Conservation (phyloP, 2,797 vertebrate species). For the Amblyraja radiata region DNA sequence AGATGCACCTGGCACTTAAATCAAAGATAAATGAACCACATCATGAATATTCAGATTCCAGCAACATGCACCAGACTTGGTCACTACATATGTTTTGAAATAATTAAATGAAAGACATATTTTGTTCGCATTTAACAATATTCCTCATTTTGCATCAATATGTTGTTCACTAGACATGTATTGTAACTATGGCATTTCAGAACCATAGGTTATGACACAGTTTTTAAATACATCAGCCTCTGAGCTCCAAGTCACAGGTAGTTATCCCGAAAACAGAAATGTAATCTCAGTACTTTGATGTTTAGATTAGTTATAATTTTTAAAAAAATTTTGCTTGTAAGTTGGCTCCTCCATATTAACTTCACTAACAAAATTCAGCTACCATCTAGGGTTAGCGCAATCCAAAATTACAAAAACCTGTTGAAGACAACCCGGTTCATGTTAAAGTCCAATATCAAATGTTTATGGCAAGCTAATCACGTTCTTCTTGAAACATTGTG, state of each 20-base stretch:
- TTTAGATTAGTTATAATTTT: too few species aligned
- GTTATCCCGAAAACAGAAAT: neutral
- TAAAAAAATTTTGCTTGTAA: neutral
- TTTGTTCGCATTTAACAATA: neutral
- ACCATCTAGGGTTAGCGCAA: neutral
- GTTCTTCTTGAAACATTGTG: neutral
- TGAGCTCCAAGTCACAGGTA: neutral
- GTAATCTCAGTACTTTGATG: neutral
- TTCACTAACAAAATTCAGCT: neutral
- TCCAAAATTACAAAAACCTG: neutral
- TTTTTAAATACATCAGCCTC: neutral
- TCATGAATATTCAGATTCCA: neutral
- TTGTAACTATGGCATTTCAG: neutral
- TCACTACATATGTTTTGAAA: neutral
- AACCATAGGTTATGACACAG: neutral
- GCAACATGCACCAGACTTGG: neutral
- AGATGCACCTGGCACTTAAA: neutral
- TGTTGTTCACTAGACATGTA: neutral
- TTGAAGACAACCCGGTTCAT: neutral
- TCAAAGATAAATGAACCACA: slow-evolving; percentile 6
- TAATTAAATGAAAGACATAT: neutral
- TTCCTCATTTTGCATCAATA: neutral
- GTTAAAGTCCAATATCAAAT: neutral
- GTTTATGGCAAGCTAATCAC: neutral
- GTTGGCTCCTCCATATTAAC: neutral